Base-by-base conservation (phyloP, 2,797 vertebrate genomes). In the Bradypodion pumilum region DNA sequence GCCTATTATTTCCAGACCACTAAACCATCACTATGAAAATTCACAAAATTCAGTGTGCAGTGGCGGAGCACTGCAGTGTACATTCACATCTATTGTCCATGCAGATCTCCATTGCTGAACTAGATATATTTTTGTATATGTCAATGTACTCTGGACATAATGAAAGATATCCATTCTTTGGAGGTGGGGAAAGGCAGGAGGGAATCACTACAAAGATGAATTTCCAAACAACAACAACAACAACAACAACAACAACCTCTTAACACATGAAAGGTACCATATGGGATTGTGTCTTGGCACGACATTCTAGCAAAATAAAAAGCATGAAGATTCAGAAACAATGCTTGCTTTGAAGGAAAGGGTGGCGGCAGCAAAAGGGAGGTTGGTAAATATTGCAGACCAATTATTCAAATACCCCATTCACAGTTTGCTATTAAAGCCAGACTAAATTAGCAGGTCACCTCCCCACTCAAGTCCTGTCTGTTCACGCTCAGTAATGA, bases 401-500 rank as follows among this genome's bases (percentile, higher is more conserved):
- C 94, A 95, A 93, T 93, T 93, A 93, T 92, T 93, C 94, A 85
- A 81, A 90, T 81, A 73, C 81, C 93, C 87, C 91, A 93, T 95
- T 95, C 93, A 90, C 91, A 92, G 92, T 5, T 88, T 90, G 86
- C 86, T 73, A 89, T 91, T 90, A 89, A 92, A 94, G 92, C 91
- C 91, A 93, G 94, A 93, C 93, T 93, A 90, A 94, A 95, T 94
- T 94, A 94, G 89, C 93, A 94, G 93, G 91, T 93, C 93, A 92
- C 90, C 92, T 94, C 94, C 92, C 94, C 88, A 94, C 90, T 93
- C 93, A 90, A 93, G 93, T 92, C 91, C 91, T 94, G 93, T 95
- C 95, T 94, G 94, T 94, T 95, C 95, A 94, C 93, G 91, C 92
- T 94, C 93, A 91, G 91, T 91, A 93, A 95, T 93, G 94, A 95